Conservation (phyloP, 92 coral and sea anemone genomes). For the Virgularia gustaviana region DNA sequence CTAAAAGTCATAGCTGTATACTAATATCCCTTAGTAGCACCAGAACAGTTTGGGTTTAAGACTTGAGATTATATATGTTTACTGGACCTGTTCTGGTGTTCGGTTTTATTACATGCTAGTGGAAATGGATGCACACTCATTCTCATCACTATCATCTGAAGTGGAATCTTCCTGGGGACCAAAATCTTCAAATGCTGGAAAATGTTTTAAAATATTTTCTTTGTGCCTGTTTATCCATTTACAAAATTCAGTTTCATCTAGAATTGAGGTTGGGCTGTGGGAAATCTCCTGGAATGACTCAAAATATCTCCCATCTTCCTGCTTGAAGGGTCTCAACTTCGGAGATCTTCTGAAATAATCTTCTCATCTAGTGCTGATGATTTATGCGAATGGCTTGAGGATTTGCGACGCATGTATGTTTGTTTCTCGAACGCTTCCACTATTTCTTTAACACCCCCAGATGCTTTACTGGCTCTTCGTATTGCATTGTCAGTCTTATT, state of each 20-base stretch:
- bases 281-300: neutral
- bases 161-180: too few species aligned
- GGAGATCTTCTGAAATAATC: neutral
- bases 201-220: slow-evolving; percentile 34
- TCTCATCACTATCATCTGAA: too few species aligned
- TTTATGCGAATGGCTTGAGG: slow-evolving; percentile 25
- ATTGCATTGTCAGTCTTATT: slow-evolving; percentile 53
- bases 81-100: too few species aligned
- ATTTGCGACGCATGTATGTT: slow-evolving; percentile 22
- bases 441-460: slow-evolving; percentile 38
- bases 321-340: slow-evolving; percentile 38
- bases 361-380: slow-evolving; percentile 46
- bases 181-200: slow-evolving; percentile 17
- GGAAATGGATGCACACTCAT: too few species aligned
- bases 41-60: too few species aligned
- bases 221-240: slow-evolving; percentile 25
- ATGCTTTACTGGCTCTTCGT: slow-evolving; percentile 39
- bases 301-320: slow-evolving; percentile 18
- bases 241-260: neutral
- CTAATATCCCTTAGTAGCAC: too few species aligned
- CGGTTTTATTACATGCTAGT: too few species aligned
- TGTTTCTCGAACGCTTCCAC: slow-evolving; percentile 24
- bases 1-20: too few species aligned
- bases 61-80: too few species aligned
- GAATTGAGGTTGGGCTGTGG: neutral